These are phyloP conservation scores for Metridium senile DNA, from an alignment of 92 coral and sea anemone genomes.

Conservation along the genomic window DNA sequence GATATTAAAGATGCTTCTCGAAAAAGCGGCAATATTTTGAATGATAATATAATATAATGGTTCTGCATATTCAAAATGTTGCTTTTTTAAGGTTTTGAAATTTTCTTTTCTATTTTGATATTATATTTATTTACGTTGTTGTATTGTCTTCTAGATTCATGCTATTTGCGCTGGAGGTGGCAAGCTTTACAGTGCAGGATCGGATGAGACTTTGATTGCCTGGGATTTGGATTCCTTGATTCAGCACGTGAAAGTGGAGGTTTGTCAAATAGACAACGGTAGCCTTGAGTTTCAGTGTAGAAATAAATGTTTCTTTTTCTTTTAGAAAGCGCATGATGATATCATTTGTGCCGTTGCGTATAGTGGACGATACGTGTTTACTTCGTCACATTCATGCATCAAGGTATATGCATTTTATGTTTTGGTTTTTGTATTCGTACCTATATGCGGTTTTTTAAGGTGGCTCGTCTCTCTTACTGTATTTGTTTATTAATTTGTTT, in stretches of 20 bases:
- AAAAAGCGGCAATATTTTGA: too few species aligned
- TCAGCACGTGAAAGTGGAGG: constrained; percentile 84
- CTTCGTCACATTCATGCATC: constrained; percentile 95
- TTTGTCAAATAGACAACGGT: too few species aligned
- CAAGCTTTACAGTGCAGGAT: constrained; percentile 91
- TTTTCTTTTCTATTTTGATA: too few species aligned
- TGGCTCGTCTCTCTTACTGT: too few species aligned
- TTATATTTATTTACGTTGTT: background rate
- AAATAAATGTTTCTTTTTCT: constrained; percentile 1
- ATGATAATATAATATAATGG: too few species aligned
- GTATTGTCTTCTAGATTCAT: constrained; percentile 67
- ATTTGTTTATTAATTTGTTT: too few species aligned
- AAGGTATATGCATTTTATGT: too few species aligned
- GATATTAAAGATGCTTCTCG: too few species aligned
- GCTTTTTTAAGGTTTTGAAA: background rate
- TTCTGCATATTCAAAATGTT: too few species aligned
- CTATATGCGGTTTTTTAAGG: too few species aligned
- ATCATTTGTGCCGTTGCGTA: constrained; percentile 91
- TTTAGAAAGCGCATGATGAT: constrained; percentile 92
- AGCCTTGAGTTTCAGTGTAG: too few species aligned
- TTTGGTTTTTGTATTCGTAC: too few species aligned
- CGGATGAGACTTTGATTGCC: constrained; percentile 88
- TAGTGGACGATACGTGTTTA: constrained; percentile 90
- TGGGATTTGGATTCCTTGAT: constrained; percentile 90
- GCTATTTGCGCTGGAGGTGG: constrained; percentile 94